phyloP scores from a whole-genome alignment of 2,797 vertebrate genomes.

The Euthynnus affinis region DNA sequence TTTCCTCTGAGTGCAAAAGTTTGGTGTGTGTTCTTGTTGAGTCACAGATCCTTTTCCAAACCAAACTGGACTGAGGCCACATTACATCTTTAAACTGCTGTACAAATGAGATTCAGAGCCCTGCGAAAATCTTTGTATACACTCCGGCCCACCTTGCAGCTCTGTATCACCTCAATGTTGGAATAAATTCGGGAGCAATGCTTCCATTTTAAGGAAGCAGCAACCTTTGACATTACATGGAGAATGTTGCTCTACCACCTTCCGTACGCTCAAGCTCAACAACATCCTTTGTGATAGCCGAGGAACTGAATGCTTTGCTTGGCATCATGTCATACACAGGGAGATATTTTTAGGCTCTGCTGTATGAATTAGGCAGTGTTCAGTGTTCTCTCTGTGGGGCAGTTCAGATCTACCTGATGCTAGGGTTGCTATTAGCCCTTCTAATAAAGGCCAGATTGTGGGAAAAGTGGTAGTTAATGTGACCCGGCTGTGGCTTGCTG shows the following conservation, averaged over 20 bases:
- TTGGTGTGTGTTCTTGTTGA: conserved; percentile 75
- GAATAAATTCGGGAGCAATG: conserved; percentile 8
- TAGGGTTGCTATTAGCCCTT: conserved; percentile 76
- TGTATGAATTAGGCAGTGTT: conserved; percentile 76
- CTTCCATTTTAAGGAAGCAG: conserved; percentile 18
- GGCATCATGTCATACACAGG: conserved; percentile 56
- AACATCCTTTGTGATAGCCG: conserved; percentile 62
- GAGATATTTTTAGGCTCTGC: conserved; percentile 76
- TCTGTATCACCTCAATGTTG: conserved; percentile 21
- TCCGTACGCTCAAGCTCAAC: conserved; percentile 43
- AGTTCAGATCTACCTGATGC: conserved; percentile 85
- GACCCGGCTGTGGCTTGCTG: conserved; percentile 80
- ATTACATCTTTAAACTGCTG: conserved; percentile 47
- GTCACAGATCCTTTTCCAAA: conserved; percentile 73
- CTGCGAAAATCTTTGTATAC: background rate
- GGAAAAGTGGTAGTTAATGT: conserved; percentile 85
- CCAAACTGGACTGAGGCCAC: conserved; percentile 58
- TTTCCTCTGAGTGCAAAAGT: conserved; percentile 76
- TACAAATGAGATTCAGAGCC: conserved; percentile 42
- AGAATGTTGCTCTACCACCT: conserved; percentile 32
- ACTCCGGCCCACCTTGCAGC: conserved; percentile 20
- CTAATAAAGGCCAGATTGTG: conserved; percentile 88
- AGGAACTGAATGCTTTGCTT: conserved; percentile 69
- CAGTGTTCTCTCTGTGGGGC: conserved; percentile 78
- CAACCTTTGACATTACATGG: conserved; percentile 34